phyloP scores from a whole-genome alignment of 2,888 invertebrate genomes.

The Drepana falcataria region DNA sequence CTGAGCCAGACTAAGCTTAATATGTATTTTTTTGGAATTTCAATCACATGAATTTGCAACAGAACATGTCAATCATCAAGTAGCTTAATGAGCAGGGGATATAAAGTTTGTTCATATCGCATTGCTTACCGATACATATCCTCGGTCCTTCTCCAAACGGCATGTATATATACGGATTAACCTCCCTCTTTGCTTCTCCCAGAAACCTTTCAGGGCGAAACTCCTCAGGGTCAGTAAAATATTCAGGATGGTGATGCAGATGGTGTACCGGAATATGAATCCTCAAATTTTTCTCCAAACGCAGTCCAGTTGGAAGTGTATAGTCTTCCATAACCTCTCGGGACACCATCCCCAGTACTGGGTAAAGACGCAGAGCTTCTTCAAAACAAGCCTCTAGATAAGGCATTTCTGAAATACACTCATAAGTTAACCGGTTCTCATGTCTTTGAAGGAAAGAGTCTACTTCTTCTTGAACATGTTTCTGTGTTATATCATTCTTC shows the following conservation, averaged over 20 bases:
- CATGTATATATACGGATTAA: slow-evolving; percentile 38
- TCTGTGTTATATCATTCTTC: slow-evolving; percentile 13
- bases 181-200: slow-evolving; percentile 49
- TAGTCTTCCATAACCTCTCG: slow-evolving; percentile 31
- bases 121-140: slow-evolving; percentile 71
- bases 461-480: neutral
- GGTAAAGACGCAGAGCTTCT: slow-evolving; percentile 39
- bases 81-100: no score
- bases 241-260: slow-evolving; percentile 57
- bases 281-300: slow-evolving; percentile 21
- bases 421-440: slow-evolving; percentile 29
- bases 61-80: no score
- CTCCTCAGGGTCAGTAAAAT: slow-evolving; percentile 67
- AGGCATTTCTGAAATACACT: slow-evolving; percentile 35
- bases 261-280: slow-evolving; percentile 18
- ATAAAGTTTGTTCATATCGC: neutral
- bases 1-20: no score
- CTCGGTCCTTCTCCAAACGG: slow-evolving; percentile 79
- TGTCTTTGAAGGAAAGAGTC: slow-evolving; percentile 10
- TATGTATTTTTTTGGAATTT: no score
- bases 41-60: no score
- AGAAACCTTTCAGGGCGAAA: slow-evolving; percentile 77
- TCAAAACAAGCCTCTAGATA: slow-evolving; percentile 38
- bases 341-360: slow-evolving; percentile 30
- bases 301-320: slow-evolving; percentile 23